Base-by-base conservation (phyloP, 2,888 invertebrate species). In the Camptogramma bilineatum region DNA sequence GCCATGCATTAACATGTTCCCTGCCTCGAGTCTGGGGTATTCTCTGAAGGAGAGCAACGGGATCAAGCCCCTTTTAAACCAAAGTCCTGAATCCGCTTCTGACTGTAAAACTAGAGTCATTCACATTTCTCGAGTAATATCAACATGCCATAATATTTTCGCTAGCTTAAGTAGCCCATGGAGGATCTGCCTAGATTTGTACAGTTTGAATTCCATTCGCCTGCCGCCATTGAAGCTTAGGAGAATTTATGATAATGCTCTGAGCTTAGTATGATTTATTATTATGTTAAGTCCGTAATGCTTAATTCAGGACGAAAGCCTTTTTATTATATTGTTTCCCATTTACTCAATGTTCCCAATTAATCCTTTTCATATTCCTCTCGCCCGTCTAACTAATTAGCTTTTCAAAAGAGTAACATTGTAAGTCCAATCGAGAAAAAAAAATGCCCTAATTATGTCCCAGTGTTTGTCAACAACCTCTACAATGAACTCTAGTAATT, bases 381-480 rank as follows among this genome's bases (percentile, higher is more conserved):
- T 39, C 4, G 34, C 13, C 13, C 34, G 34, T 39, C n/a, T n/a
- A 28, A 28, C 28, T 28, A 28, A 28, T 28, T 28, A 28, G 2
- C 28, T 8, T 28, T 28, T 8, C 0, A 28, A 28, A 28, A 28
- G 28, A 28, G 0, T 28, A 28, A 28, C 28, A 28, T 28, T 0
- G 8, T 34, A 34, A 34, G 34, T 10, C 34, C 34, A 34, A 4
- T 28, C 7, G 7, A 28, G 28, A 7, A 28, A 28, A 28, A 28
- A n/a, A 39, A 39, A 39, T 39, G 62, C 56, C 65, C 64, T n/a
- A n/a, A n/a, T n/a, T 28, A 28, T 53, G 4, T 8, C 8, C 55
- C 57, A 64, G 64, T 76, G 71, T 73, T 78, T 75, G 69, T 69
- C 44, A 62, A 69, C 62, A 66, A 57, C 66, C 66, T 64, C 64